A percentile compares a stretch with the other conserved stretches of the same genome.
These are phyloP conservation scores for Habrosyne pyritoides DNA, from an alignment of 2,888 invertebrate species.

Conservation along the genomic window DNA sequence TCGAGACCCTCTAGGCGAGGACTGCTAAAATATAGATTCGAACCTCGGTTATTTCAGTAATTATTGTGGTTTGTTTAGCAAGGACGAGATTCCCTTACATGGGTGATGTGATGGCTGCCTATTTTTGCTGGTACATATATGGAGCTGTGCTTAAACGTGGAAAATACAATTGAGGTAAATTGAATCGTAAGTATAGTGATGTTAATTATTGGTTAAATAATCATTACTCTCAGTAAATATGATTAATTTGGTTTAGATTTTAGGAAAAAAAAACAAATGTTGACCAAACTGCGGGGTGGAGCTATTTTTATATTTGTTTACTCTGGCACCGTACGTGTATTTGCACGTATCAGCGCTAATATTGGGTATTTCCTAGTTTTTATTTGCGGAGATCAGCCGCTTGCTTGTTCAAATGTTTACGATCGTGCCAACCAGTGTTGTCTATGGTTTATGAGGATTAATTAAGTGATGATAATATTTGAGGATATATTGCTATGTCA, in stretches of 20 bases:
- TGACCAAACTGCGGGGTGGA: not conserved
- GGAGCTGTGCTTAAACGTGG: not conserved
- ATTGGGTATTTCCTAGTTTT: constrained; percentile 32
- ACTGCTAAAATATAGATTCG: constrained; percentile 15
- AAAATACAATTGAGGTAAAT: not conserved
- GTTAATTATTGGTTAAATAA: no score
- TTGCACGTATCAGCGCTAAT: constrained; percentile 9
- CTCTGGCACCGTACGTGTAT: constrained; percentile 15
- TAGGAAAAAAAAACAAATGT: no score
- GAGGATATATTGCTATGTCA: constrained; percentile 19
- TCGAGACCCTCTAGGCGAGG: constrained; percentile 26
- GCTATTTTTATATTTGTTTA: constrained; percentile 18
- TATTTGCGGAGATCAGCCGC: constrained; percentile 43
- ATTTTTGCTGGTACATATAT: not conserved
- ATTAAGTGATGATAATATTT: not conserved
- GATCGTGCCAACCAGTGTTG: constrained; percentile 55
- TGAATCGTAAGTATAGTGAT: no score
- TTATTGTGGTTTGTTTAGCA: constrained; percentile 17
- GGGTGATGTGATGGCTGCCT: not conserved
- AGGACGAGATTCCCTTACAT: not conserved
- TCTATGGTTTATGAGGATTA: constrained; percentile 42
- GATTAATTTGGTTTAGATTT: no score
- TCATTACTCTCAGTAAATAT: no score
- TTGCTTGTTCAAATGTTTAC: constrained; percentile 48
- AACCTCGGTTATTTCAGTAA: constrained; percentile 39